A percentile compares a stretch with the other conserved stretches of the same genome.
These are phyloP conservation scores for Plestiodon gilberti DNA, from an alignment of 2,113 vertebrate genomes.

Conservation along the genomic window DNA sequence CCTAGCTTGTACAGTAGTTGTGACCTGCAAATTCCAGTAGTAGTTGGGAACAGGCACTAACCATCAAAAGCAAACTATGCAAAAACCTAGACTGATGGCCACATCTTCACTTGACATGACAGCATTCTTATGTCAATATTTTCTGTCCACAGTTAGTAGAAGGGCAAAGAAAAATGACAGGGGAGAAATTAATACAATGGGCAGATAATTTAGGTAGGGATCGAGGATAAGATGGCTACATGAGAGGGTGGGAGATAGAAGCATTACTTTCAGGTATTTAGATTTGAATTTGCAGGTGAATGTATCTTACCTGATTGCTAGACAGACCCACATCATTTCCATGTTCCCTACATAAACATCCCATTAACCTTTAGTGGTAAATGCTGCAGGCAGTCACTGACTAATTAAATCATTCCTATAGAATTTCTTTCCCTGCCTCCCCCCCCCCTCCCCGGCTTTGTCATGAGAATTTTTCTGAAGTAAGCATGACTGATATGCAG, in stretches of 20 bases:
- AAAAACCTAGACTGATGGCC: not conserved
- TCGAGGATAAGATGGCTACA: not conserved
- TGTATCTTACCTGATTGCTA: constrained; percentile 29
- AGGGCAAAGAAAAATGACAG: not conserved
- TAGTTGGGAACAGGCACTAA: not conserved
- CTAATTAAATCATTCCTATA: constrained; percentile 13
- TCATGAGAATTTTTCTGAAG: not conserved
- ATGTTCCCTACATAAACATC: not conserved
- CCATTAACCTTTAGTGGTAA: not conserved
- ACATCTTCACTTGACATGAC: not conserved
- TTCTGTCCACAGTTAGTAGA: not conserved
- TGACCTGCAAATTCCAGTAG: not conserved
- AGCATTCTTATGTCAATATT: not conserved
- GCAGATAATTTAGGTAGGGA: not conserved
- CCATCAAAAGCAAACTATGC: not conserved
- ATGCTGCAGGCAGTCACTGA: rapidly evolving
- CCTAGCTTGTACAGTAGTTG: not conserved
- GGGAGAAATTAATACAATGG: not conserved
- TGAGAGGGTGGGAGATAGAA: not conserved
- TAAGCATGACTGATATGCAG: not conserved
- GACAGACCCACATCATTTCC: constrained; percentile 22
- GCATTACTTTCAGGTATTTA: rapidly evolving
- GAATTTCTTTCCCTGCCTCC: not conserved
- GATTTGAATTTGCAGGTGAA: rapidly evolving
- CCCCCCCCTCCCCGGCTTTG: not conserved